Percentiles rank a stretch among this genome's conserved stretches.
Conservation (phyloP, 2,888 invertebrate genomes). For the Protodeltote pygarga region DNA sequence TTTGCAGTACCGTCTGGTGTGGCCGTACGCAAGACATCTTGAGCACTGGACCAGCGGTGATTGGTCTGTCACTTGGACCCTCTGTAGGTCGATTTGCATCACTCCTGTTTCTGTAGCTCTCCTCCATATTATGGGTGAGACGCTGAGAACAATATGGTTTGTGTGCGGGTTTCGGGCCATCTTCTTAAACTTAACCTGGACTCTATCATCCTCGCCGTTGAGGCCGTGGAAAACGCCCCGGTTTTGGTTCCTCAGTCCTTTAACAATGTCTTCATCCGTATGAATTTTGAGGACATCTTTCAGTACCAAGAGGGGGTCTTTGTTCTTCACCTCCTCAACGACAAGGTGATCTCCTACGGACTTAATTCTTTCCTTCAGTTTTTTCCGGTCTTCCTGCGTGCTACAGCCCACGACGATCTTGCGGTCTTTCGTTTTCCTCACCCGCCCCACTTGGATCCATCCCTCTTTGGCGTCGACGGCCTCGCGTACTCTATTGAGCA, state of each 20-base stretch:
- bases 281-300: constrained; percentile 8
- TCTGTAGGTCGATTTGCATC: neutral
- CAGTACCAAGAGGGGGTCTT: constrained; percentile 22
- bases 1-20: too few species aligned
- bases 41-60: too few species aligned
- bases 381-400: constrained; percentile 4
- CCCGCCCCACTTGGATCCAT: constrained; percentile 7
- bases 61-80: neutral
- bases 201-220: neutral
- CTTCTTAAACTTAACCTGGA: neutral
- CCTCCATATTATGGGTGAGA: neutral
- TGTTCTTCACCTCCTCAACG: constrained; percentile 25
- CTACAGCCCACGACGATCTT: constrained; percentile 12
- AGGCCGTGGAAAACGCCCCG: neutral
- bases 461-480: constrained; percentile 12
- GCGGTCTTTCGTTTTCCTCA: constrained; percentile 18
- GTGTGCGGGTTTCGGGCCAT: neutral
- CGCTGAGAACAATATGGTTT: neutral
- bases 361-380: constrained; percentile 12
- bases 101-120: neutral
- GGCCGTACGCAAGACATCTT: too few species aligned
- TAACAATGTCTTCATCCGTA: neutral
- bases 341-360: neutral
- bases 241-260: too few species aligned
- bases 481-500: constrained; percentile 2